Base-by-base conservation (phyloP, 2,797 vertebrate species). In the Pogonophryne albipinna region DNA sequence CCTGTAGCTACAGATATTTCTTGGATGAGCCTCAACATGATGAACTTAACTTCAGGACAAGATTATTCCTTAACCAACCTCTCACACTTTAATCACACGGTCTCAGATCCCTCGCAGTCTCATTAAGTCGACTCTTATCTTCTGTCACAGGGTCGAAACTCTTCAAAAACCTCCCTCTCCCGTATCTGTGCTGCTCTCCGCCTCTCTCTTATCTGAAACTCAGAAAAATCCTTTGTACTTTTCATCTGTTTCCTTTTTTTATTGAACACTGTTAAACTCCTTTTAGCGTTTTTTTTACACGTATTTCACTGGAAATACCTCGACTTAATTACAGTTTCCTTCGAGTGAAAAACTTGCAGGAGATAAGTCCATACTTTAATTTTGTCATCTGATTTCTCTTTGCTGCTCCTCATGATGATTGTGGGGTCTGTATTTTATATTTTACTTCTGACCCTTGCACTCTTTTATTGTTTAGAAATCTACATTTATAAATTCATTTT, bases 81-180 rank as follows among this genome's bases (percentile, higher is more conserved):
- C 19, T 1, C 3, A 73, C 17, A 55, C 1, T 11, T n/a, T 7
- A 42, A 64, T 66, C 46, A 41, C 0, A 62, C 2, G 1, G 66
- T 20, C 38, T 31, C 63, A 62, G 60, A 76, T 71, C 60, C 45
- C 34, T 38, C 34, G n/a, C 38, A n/a, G 47, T 52, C 55, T 64
- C 55, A 57, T 76, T 79, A 71, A 74, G 50, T 66, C 27, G 10
- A 50, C 63, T 60, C 74, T 77, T 77, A 84, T 80, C 78, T 80
- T 80, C 66, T 57, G 62, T 67, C 55, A 57, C 20, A 17, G 31
- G 44, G 63, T 79, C 0, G 3, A 70, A 62, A 59, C 45, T 44
- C 59, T 64, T 77, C 9, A 76, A 12, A 61, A 74, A 67, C 16
- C 3, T 46, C 46, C 12, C 16, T 70, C 56, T 51, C 8, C 2